Percentiles rank a stretch among this genome's conserved stretches.
phyloP scores from a whole-genome alignment of 2,113 vertebrate species.

The Pterophyllum scalare region DNA sequence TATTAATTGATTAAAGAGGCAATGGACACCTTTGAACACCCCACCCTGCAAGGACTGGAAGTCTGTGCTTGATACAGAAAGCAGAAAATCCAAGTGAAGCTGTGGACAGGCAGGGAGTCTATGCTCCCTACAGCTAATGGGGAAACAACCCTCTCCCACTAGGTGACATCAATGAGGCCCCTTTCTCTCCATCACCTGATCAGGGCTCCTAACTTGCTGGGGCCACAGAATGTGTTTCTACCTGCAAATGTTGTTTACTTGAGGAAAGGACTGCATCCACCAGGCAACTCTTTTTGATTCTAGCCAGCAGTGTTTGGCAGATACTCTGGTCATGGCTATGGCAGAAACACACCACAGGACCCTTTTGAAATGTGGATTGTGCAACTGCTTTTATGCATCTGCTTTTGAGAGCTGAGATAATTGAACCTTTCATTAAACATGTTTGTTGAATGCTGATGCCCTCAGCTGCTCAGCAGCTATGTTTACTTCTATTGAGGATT shows the following conservation, averaged over 20 bases:
- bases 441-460: constrained; percentile 15
- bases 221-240: constrained; percentile 25
- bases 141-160: constrained; percentile 2
- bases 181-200: constrained; percentile 21
- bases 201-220: constrained; percentile 13
- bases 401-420: constrained; percentile 11
- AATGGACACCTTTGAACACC: neutral
- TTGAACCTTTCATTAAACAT: constrained; percentile 16
- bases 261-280: constrained; percentile 22
- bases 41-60: neutral
- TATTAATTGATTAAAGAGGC: neutral
- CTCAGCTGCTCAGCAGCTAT: constrained; percentile 5
- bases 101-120: neutral
- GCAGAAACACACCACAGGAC: constrained; percentile 2
- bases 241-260: constrained; percentile 53
- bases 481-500: neutral
- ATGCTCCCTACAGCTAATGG: constrained; percentile 30
- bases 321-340: constrained; percentile 3
- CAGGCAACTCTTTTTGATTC: constrained; percentile 10
- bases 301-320: constrained; percentile 25
- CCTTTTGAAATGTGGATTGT: neutral
- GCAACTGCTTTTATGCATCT: neutral
- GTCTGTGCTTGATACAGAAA: neutral
- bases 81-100: neutral
- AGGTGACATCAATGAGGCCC: neutral